These are phyloP conservation scores for Pseudachorutes palmiensis DNA, from an alignment of 1,140 invertebrate species.

Conservation along the genomic window DNA sequence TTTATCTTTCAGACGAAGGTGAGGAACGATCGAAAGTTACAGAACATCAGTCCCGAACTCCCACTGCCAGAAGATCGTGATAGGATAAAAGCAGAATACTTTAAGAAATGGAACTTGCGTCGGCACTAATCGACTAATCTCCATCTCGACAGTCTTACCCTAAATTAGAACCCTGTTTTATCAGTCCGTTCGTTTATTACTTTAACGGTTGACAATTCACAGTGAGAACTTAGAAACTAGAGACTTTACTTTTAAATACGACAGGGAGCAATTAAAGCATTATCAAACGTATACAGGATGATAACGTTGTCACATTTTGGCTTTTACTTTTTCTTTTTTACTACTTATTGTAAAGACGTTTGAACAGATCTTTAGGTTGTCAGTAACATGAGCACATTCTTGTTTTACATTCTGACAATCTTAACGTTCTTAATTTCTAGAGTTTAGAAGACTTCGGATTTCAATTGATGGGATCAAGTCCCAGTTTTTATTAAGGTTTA, in stretches of 20 bases:
- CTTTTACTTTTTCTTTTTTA: too few species aligned
- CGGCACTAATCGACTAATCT: background rate
- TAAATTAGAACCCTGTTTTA: too few species aligned
- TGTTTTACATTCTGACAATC: background rate
- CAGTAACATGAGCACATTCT: too few species aligned
- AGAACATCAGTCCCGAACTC: conserved; percentile 23
- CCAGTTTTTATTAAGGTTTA: background rate
- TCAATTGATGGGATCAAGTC: background rate
- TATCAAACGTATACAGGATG: too few species aligned
- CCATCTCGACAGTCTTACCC: too few species aligned
- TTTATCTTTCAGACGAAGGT: conserved; percentile 20
- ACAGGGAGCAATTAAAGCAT: too few species aligned
- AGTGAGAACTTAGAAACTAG: too few species aligned
- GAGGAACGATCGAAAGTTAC: conserved; percentile 5
- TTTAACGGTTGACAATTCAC: background rate
- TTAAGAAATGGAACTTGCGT: conserved; percentile 18
- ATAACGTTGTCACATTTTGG: too few species aligned
- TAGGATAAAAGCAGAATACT: conserved; percentile 29
- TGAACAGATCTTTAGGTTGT: too few species aligned
- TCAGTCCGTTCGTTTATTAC: background rate
- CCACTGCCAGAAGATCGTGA: conserved; percentile 34
- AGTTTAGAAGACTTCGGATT: background rate
- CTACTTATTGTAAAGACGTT: too few species aligned
- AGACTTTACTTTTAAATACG: too few species aligned
- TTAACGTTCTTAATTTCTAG: background rate